Evolutionary conservation across 1,140 invertebrate species (phyloP).

Genomic region (Ephestia elutella): DNA sequence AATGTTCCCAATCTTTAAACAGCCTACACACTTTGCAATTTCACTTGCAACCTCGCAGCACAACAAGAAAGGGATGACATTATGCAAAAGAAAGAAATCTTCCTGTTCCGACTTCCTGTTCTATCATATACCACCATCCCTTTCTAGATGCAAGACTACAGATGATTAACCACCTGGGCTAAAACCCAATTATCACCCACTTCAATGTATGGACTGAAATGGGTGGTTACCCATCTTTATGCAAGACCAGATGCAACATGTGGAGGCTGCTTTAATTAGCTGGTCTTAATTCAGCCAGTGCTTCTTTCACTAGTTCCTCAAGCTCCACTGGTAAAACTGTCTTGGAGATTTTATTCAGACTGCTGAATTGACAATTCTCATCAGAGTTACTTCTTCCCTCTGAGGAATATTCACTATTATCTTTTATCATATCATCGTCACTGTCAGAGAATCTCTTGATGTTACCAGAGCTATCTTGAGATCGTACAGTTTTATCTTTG

Average conservation of each 20-base stretch:
- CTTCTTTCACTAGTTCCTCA: constrained; percentile 65
- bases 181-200: no score
- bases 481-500: constrained; percentile 38
- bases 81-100: no score
- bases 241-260: no score
- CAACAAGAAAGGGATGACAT: no score
- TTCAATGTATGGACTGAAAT: no score
- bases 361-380: constrained; percentile 20
- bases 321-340: constrained; percentile 59
- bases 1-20: not conserved
- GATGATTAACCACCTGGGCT: no score
- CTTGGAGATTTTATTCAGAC: constrained; percentile 35
- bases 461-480: constrained; percentile 22
- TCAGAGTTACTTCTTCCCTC: constrained; percentile 20
- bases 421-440: constrained; percentile 35
- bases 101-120: no score
- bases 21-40: no score
- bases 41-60: no score
- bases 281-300: constrained; percentile 58
- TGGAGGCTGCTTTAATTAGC: not conserved
- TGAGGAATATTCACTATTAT: constrained; percentile 22
- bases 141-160: no score
- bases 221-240: no score
- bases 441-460: constrained; percentile 42
- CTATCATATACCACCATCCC: no score